These are phyloP conservation scores for Lumbricus terrestris DNA, from an alignment of 2,888 invertebrate genomes.

Conservation along the genomic window DNA sequence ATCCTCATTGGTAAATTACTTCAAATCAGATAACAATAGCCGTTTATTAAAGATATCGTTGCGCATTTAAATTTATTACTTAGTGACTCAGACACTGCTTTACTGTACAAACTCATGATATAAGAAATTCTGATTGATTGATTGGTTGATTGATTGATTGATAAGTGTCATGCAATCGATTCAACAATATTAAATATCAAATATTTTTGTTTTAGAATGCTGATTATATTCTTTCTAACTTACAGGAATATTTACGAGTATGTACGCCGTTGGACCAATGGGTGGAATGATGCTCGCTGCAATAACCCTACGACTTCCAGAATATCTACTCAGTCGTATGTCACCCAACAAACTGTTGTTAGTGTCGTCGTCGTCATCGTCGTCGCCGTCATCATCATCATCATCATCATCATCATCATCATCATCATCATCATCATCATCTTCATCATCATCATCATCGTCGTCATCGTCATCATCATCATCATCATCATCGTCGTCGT, in stretches of 20 bases:
- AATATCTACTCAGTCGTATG: constrained; percentile 31
- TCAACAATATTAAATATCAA: neutral
- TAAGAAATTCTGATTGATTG: too few species aligned
- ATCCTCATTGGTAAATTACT: too few species aligned
- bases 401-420: neutral
- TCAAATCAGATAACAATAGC: too few species aligned
- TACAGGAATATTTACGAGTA: constrained; percentile 32
- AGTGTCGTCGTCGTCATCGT: neutral
- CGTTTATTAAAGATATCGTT: too few species aligned
- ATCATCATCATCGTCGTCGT: too few species aligned
- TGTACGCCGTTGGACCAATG: constrained; percentile 37
- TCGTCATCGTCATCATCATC: too few species aligned
- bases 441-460: too few species aligned
- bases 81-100: neutral
- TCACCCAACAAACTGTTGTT: neutral
- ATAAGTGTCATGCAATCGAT: too few species aligned
- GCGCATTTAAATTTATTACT: neutral
- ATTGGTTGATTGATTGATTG: too few species aligned
- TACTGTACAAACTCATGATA: too few species aligned
- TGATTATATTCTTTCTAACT: neutral
- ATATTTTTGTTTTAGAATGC: too few species aligned
- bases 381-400: neutral
- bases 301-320: constrained; percentile 38
- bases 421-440: too few species aligned
- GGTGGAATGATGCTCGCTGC: constrained; percentile 34